phyloP scores from a whole-genome alignment of 2,888 invertebrate genomes.

The Sminthurinus aureus region DNA sequence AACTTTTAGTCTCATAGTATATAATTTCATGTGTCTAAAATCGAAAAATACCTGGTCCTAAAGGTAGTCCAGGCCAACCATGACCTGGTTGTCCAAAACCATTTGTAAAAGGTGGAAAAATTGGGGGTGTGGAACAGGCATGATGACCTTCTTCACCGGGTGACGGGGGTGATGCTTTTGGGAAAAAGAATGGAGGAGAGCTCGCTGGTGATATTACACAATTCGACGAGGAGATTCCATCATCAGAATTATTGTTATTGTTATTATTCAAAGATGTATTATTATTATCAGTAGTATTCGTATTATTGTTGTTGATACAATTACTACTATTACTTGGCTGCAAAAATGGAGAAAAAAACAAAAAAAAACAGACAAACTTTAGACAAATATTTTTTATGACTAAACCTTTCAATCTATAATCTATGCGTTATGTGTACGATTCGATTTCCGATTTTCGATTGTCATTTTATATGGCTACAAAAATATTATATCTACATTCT shows the following conservation, averaged over 20 bases:
- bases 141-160: slow-evolving; percentile 34
- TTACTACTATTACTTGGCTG: slow-evolving; percentile 8
- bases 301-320: not conserved
- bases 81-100: slow-evolving; percentile 39
- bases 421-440: too few species aligned
- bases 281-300: not conserved
- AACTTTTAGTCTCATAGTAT: too few species aligned
- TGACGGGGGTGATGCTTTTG: slow-evolving; percentile 38
- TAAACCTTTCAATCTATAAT: too few species aligned
- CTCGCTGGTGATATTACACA: slow-evolving; percentile 34
- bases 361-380: too few species aligned
- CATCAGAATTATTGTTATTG: slow-evolving; percentile 34
- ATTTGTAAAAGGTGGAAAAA: slow-evolving; percentile 40
- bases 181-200: slow-evolving; percentile 39
- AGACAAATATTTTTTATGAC: too few species aligned
- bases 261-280: not conserved
- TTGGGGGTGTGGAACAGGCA: slow-evolving; percentile 39
- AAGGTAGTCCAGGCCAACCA: slow-evolving; percentile 51
- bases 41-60: slow-evolving; percentile 55
- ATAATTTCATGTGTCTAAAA: too few species aligned
- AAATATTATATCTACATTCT: too few species aligned
- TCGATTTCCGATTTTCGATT: too few species aligned
- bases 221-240: slow-evolving; percentile 39
- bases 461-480: too few species aligned
- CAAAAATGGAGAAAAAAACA: not conserved